A percentile compares a stretch with the other conserved stretches of the same genome.
Evolutionary conservation across 2,113 vertebrate genomes (phyloP).

Genomic region (Setophaga petechia): DNA sequence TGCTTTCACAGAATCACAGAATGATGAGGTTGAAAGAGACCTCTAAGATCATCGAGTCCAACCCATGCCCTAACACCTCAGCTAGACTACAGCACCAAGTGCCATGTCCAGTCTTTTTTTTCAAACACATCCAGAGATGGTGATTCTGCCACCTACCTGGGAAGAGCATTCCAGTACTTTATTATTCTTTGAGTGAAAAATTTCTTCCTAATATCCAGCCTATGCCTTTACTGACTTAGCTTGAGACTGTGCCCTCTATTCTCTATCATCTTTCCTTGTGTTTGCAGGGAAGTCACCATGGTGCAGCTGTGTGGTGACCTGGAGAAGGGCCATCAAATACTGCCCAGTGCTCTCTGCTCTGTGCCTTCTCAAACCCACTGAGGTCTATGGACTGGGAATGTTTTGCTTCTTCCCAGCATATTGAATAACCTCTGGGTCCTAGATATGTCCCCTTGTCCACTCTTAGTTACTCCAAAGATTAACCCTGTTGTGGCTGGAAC

Average conservation of each 20-base stretch:
- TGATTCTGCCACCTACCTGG: too few species aligned
- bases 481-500: fast-evolving
- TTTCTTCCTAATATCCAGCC: too few species aligned
- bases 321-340: background rate
- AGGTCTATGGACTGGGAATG: background rate
- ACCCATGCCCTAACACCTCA: too few species aligned
- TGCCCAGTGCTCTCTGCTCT: background rate
- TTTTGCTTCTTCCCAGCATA: background rate
- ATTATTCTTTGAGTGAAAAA: too few species aligned
- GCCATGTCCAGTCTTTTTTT: too few species aligned
- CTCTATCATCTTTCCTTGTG: background rate
- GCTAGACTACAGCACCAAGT: too few species aligned
- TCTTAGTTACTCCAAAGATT: background rate
- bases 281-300: fast-evolving
- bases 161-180: too few species aligned
- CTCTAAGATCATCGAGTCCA: too few species aligned
- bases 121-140: too few species aligned
- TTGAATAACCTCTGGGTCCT: background rate
- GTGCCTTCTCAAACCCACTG: fast-evolving
- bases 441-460: background rate
- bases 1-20: background rate
- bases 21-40: too few species aligned
- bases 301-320: background rate
- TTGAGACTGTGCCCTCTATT: too few species aligned
- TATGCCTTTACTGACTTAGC: too few species aligned